A percentile compares a stretch with the other conserved stretches of the same genome.
Conservation (phyloP, 2,113 vertebrate species). For the Prunella himalayana region DNA sequence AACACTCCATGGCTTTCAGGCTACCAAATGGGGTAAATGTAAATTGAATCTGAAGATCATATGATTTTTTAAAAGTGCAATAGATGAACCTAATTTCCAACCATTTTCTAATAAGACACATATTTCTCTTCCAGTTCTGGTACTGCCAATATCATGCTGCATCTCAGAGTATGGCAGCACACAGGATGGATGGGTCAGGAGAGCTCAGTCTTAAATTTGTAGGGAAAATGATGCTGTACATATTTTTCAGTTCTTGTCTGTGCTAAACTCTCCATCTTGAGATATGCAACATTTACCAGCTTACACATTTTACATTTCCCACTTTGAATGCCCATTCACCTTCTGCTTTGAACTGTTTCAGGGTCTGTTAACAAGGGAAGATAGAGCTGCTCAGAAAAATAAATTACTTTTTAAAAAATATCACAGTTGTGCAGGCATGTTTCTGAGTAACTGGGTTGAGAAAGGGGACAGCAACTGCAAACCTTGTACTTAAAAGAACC, state of each 20-base stretch:
- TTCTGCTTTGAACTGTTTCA: constrained; percentile 15
- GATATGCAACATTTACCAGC: neutral
- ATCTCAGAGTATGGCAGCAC: neutral
- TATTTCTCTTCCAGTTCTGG: neutral
- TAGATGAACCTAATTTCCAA: neutral
- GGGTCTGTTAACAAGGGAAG: constrained; percentile 48
- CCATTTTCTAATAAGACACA: neutral
- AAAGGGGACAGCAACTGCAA: neutral
- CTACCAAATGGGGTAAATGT: neutral
- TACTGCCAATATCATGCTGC: neutral
- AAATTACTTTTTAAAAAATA: constrained; percentile 54
- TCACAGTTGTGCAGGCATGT: neutral
- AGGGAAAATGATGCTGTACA: neutral
- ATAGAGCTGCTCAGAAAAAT: constrained; percentile 40
- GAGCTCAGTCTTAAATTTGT: neutral
- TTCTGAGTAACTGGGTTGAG: constrained; percentile 16
- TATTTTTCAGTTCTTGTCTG: neutral
- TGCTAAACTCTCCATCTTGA: neutral
- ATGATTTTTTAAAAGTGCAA: neutral
- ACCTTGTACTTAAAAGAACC: neutral
- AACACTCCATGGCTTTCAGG: neutral
- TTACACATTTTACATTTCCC: constrained; percentile 25
- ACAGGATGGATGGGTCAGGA: neutral
- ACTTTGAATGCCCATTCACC: constrained; percentile 20
- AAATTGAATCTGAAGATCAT: neutral